phyloP scores from a whole-genome alignment of 1,140 invertebrate species.

The Leucophenga varia region DNA sequence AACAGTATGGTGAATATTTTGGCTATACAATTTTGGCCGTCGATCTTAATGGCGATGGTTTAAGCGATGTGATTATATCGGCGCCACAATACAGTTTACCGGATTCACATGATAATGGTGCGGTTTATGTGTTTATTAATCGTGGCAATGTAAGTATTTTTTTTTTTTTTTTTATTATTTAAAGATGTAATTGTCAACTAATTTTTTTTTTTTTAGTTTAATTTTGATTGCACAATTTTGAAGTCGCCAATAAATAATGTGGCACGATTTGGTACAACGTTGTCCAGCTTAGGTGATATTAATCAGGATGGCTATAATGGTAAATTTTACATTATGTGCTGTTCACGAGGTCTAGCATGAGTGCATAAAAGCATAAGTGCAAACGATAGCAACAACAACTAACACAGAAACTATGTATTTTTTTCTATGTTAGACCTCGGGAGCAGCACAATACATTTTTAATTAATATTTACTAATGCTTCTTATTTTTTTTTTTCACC shows the following conservation, averaged over 20 bases:
- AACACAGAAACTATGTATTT: too few species aligned
- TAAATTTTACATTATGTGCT: neutral
- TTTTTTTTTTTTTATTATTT: too few species aligned
- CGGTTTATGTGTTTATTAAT: slow-evolving; percentile 63
- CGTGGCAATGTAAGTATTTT: slow-evolving; percentile 57
- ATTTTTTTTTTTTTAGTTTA: slow-evolving; percentile 29
- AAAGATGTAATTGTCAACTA: slow-evolving; percentile 21
- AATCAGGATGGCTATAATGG: slow-evolving; percentile 14
- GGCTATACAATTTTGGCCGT: slow-evolving; percentile 68
- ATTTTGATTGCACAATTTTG: slow-evolving; percentile 36
- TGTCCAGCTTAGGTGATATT: slow-evolving; percentile 8
- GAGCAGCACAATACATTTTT: too few species aligned
- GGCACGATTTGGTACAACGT: slow-evolving; percentile 10
- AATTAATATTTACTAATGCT: neutral
- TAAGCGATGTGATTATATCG: slow-evolving; percentile 76
- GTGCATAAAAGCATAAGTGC: too few species aligned
- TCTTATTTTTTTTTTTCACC: too few species aligned
- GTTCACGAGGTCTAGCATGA: too few species aligned
- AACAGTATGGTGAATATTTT: slow-evolving; percentile 76
- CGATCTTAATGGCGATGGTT: slow-evolving; percentile 72
- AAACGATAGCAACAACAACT: too few species aligned
- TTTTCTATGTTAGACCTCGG: too few species aligned
- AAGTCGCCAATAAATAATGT: neutral
- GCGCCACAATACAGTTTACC: slow-evolving; percentile 67
- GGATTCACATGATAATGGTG: slow-evolving; percentile 62